phyloP scores from a whole-genome alignment of 1,140 invertebrate genomes.

The Drosophila auraria region DNA sequence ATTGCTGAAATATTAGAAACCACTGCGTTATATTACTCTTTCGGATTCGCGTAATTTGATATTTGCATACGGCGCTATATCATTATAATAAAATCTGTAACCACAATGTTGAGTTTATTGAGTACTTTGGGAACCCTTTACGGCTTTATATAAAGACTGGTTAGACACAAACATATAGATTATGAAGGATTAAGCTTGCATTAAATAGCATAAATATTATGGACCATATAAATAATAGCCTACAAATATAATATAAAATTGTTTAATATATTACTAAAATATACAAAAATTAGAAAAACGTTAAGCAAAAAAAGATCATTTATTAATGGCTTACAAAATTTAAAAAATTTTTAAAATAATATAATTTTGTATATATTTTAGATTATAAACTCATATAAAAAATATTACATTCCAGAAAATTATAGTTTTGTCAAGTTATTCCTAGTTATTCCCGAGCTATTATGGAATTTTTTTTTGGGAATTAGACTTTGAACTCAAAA shows the following conservation, averaged over 20 bases:
- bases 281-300: background rate
- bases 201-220: background rate
- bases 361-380: too few species aligned
- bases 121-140: background rate
- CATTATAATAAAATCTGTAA: background rate
- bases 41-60: background rate
- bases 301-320: too few species aligned
- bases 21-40: background rate
- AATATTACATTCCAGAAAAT: too few species aligned
- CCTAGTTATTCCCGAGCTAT: background rate
- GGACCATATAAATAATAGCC: background rate
- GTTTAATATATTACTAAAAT: background rate
- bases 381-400: too few species aligned
- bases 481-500: background rate
- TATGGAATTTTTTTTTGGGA: background rate
- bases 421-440: too few species aligned
- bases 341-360: too few species aligned
- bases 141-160: too few species aligned
- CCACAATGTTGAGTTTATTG: conserved; percentile 4
- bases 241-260: background rate
- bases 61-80: background rate
- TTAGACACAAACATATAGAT: background rate
- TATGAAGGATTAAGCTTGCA: background rate
- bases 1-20: conserved; percentile 14
- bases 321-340: too few species aligned